phyloP scores from a whole-genome alignment of 2,888 invertebrate genomes.

The Phalera bucephala region DNA sequence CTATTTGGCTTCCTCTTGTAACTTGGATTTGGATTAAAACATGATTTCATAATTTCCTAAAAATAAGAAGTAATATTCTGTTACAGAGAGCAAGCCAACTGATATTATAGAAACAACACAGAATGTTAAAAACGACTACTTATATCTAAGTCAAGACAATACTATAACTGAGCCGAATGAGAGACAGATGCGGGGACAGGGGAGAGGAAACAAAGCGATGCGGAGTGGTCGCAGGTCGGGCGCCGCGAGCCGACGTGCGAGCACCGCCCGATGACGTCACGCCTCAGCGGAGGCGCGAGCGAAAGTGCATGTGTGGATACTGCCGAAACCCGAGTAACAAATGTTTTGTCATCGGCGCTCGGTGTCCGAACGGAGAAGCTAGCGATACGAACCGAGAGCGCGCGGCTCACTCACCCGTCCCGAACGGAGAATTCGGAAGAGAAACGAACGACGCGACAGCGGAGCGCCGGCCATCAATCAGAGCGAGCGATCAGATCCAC shows the following conservation, averaged over 20 bases:
- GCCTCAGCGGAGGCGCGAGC: constrained; percentile 60
- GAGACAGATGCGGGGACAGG: no score
- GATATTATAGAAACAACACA: no score
- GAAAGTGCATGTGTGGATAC: constrained; percentile 78
- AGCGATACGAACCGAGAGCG: constrained; percentile 33
- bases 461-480: constrained; percentile 37
- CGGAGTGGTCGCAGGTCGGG: constrained; percentile 16
- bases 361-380: constrained; percentile 33
- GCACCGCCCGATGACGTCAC: constrained; percentile 46
- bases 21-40: no score
- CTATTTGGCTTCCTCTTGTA: no score
- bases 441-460: constrained; percentile 29
- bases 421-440: constrained; percentile 45
- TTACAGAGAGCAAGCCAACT: no score
- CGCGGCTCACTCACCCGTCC: constrained; percentile 50
- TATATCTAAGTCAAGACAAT: no score
- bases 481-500: constrained; percentile 37
- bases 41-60: no score
- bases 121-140: no score
- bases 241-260: constrained; percentile 84
- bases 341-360: constrained; percentile 45
- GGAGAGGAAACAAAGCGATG: constrained; percentile 11
- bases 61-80: no score
- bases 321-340: constrained; percentile 60
- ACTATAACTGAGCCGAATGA: no score